Evolutionary conservation across 2,888 invertebrate species (phyloP).

Genomic region (Andrena flavipes): DNA sequence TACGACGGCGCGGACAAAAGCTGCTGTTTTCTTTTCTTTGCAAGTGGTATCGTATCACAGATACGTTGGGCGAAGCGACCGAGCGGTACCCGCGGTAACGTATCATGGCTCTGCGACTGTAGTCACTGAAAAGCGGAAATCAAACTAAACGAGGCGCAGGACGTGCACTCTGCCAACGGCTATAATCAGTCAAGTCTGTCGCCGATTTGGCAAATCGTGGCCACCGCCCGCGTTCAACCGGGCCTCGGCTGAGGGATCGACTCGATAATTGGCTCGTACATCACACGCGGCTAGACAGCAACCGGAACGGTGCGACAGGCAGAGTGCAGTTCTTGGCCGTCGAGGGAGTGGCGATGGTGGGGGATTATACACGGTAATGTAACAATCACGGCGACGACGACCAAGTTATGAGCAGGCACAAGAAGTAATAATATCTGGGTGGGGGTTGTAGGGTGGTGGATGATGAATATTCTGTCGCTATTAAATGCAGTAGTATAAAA

Average conservation of each 20-base stretch:
- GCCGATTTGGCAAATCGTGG: slow-evolving; percentile 45
- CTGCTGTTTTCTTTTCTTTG: neutral
- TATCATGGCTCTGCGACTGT: slow-evolving; percentile 63
- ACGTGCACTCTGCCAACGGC: slow-evolving; percentile 76
- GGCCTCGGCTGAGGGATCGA: slow-evolving; percentile 14
- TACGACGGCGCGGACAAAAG: neutral
- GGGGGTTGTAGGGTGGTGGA: slow-evolving; percentile 41
- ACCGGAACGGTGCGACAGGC: slow-evolving; percentile 54
- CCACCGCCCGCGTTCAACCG: slow-evolving; percentile 6
- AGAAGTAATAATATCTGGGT: slow-evolving; percentile 68
- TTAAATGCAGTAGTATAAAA: slow-evolving; percentile 77
- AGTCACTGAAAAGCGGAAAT: slow-evolving; percentile 70
- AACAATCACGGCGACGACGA: slow-evolving; percentile 74
- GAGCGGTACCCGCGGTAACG: slow-evolving; percentile 39
- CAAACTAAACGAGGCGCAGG: slow-evolving; percentile 76
- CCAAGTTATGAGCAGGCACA: slow-evolving; percentile 73
- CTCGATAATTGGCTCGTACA: slow-evolving; percentile 59
- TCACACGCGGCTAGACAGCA: slow-evolving; percentile 23
- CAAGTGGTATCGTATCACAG: slow-evolving; percentile 26
- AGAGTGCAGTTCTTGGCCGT: slow-evolving; percentile 77
- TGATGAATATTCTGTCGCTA: slow-evolving; percentile 72
- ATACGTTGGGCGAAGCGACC: slow-evolving; percentile 22
- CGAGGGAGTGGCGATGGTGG: slow-evolving; percentile 65
- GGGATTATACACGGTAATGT: slow-evolving; percentile 63
- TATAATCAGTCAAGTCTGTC: slow-evolving; percentile 18